A percentile compares a stretch with the other conserved stretches of the same genome.
Evolutionary conservation across 2,113 vertebrate genomes (phyloP).

Genomic region (Apaloderma vittatum): DNA sequence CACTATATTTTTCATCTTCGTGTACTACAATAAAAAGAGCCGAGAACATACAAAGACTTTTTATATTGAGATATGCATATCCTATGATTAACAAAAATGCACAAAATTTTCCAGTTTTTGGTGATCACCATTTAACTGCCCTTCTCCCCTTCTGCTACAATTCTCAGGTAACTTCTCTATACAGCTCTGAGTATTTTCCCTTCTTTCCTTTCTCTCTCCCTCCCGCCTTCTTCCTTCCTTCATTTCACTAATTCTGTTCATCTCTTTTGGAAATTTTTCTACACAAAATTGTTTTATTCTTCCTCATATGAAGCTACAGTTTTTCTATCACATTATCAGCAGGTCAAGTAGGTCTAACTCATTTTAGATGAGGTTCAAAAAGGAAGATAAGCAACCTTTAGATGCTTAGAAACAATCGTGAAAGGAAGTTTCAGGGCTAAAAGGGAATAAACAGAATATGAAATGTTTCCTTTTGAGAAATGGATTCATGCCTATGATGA

Average conservation of each 20-base stretch:
- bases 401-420: neutral
- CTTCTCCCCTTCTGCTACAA: neutral
- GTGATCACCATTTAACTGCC: neutral
- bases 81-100: neutral
- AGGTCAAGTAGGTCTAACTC: neutral
- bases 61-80: neutral
- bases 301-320: neutral
- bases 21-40: neutral
- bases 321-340: neutral
- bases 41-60: neutral
- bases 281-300: neutral
- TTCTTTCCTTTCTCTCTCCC: neutral
- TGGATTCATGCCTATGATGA: neutral
- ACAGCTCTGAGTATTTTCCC: neutral
- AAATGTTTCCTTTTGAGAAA: neutral
- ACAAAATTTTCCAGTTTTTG: neutral
- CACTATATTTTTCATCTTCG: neutral
- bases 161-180: neutral
- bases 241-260: neutral
- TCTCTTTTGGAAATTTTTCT: neutral
- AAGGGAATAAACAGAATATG: neutral
- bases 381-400: neutral
- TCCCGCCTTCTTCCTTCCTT: neutral
- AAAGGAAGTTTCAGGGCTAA: neutral
- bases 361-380: neutral